These are phyloP conservation scores for Carterocephalus palaemon DNA, from an alignment of 2,888 invertebrate genomes.

Conservation along the genomic window DNA sequence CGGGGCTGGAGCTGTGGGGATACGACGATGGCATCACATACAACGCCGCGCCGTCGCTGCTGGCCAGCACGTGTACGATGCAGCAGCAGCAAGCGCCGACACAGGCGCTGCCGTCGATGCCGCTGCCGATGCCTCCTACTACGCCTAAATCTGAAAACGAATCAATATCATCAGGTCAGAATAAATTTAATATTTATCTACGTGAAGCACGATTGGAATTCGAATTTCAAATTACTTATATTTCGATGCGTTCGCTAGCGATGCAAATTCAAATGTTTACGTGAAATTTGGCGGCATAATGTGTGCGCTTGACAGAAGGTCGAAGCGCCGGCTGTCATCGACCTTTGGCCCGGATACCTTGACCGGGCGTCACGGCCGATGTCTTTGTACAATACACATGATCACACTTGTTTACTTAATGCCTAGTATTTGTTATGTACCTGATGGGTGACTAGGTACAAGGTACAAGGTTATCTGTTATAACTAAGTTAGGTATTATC, in stretches of 20 bases:
- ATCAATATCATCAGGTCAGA: constrained; percentile 76
- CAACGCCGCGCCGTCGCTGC: constrained; percentile 65
- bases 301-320: constrained; percentile 37
- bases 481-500: no score
- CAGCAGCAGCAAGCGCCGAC: constrained; percentile 71
- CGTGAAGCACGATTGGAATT: constrained; percentile 1
- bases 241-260: constrained; percentile 10
- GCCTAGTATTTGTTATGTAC: no score
- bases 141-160: constrained; percentile 77
- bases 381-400: constrained; percentile 57
- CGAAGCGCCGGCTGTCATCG: constrained; percentile 64
- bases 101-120: constrained; percentile 76
- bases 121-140: constrained; percentile 70
- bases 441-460: constrained; percentile 29
- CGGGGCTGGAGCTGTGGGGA: constrained; percentile 90
- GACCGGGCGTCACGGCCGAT: constrained; percentile 66
- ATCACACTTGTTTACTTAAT: constrained; percentile 56
- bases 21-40: constrained; percentile 78
- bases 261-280: constrained; percentile 26
- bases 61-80: constrained; percentile 70
- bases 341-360: constrained; percentile 79
- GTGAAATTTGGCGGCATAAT: constrained; percentile 58
- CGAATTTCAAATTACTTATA: constrained; percentile 15
- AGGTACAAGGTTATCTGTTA: not conserved
- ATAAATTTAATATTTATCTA: constrained; percentile 19